Percentiles rank a stretch among this genome's conserved stretches.
Conservation (phyloP, 2,113 vertebrate genomes). For the Microcebus murinus region DNA sequence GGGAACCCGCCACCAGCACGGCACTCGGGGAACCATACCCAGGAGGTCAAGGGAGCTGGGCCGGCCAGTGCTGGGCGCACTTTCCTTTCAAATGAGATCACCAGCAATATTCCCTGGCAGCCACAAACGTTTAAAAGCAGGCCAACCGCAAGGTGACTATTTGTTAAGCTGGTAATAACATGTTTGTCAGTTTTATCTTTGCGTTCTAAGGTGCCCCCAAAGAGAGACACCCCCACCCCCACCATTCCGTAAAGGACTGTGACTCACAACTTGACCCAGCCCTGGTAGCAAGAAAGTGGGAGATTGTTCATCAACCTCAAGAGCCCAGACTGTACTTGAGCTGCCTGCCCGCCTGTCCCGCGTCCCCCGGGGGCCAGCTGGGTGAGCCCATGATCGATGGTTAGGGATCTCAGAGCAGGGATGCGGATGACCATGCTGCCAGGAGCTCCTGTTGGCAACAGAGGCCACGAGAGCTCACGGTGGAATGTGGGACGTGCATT, state of each 20-base stretch:
- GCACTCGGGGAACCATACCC: fast-evolving
- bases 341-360: neutral
- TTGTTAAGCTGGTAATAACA: neutral
- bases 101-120: neutral
- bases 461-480: neutral
- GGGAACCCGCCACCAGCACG: fast-evolving
- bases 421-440: fast-evolving
- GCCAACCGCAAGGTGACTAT: neutral
- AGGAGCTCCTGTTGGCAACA: neutral
- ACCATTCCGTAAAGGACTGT: neutral
- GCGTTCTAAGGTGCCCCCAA: neutral
- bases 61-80: fast-evolving
- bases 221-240: neutral
- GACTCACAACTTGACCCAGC: neutral
- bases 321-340: neutral
- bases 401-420: neutral
- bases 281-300: neutral
- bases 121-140: conserved; percentile 14
- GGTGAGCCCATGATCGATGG: fast-evolving
- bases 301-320: neutral
- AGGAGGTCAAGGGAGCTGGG: neutral
- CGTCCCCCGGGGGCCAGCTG: neutral
- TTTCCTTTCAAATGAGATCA: neutral
- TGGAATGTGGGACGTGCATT: neutral
- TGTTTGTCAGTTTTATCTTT: conserved; percentile 33